Percentiles rank a stretch among this genome's conserved stretches.
phyloP scores from a whole-genome alignment of 2,888 invertebrate genomes.

The Drosophila glabriapex region DNA sequence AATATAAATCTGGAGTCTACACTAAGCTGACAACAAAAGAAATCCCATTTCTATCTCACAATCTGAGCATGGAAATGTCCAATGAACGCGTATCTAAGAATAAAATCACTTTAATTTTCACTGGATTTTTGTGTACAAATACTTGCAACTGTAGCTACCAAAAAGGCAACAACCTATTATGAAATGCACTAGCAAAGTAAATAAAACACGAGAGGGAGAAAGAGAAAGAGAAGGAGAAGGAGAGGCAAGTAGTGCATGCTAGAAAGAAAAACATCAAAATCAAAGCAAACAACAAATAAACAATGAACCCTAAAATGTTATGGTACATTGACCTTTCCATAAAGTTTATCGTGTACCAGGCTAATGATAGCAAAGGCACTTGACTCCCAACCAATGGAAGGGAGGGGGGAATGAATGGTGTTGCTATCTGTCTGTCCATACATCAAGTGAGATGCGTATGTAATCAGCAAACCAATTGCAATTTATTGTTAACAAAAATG shows the following conservation, averaged over 20 bases:
- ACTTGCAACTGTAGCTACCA: slow-evolving; percentile 33
- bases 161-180: slow-evolving; percentile 54
- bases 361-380: slow-evolving; percentile 56
- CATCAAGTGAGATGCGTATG: not conserved
- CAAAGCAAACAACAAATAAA: slow-evolving; percentile 59
- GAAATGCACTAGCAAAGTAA: slow-evolving; percentile 53
- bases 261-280: slow-evolving; percentile 27
- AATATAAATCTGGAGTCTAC: slow-evolving; percentile 3
- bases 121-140: slow-evolving; percentile 26
- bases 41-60: slow-evolving; percentile 48
- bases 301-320: slow-evolving; percentile 71
- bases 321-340: slow-evolving; percentile 69
- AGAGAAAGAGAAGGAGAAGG: not conserved
- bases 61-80: slow-evolving; percentile 12
- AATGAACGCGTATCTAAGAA: slow-evolving; percentile 25
- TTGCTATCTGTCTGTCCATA: slow-evolving; percentile 2
- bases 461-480: slow-evolving; percentile 40
- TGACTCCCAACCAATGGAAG: slow-evolving; percentile 29
- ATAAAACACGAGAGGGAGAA: slow-evolving; percentile 2
- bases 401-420: not conserved
- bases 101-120: slow-evolving; percentile 52
- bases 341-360: slow-evolving; percentile 47
- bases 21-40: slow-evolving; percentile 22
- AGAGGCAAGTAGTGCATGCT: slow-evolving; percentile 6
- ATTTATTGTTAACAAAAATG: slow-evolving; percentile 23